Base-by-base conservation (phyloP, 92 coral and sea anemone genomes). In the Umimayanthus kanabou region DNA sequence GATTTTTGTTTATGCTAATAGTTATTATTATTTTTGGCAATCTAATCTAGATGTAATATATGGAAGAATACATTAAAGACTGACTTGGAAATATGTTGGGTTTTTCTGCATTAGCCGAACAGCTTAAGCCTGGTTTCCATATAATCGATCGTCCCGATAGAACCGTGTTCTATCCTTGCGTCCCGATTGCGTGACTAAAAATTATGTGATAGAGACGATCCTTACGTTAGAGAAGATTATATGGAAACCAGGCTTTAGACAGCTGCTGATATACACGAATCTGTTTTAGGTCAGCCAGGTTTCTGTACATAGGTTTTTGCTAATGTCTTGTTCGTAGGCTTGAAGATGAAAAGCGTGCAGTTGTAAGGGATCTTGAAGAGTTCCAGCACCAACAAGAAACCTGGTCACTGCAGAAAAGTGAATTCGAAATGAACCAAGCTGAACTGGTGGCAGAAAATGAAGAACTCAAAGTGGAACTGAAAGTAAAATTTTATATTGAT, bases 381-480 rank as follows among this genome's bases (percentile, higher is more conserved):
- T 77, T 91, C 43, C 95, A 89, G 30, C 84, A 93, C 16, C 91
- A 93, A 57, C 93, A 93, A 39, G 87, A 45, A 16, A 39, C 49
- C 6, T 94, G 98, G 94, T 28, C 75, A 70, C 53, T 87, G 26
- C 92, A 94, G 64, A 91, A 88, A 80, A 90, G 92, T 71, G 98
- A 94, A 88, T 65, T 94, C 79, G 81, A 88, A 79, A 89, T 94
- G 95, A 83, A 92, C 37, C 92, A 87, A 47, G 94, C 98, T 43
- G 98, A 94, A 25, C 89, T 94, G 53, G 84, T 85, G 47, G 94
- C 98, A 64, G 98, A 94, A 74, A 94, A 90, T 80, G 77, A 49
- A 18, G 90, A 89, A 83, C 87, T 94, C 40, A 91, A 91, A 82
- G 47, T 50, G 23, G 88, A 92, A 73, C 70, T 93, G 53, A 88